Evolutionary conservation across 1,140 invertebrate genomes (phyloP).

Genomic region (Acromyrmex charruanus): DNA sequence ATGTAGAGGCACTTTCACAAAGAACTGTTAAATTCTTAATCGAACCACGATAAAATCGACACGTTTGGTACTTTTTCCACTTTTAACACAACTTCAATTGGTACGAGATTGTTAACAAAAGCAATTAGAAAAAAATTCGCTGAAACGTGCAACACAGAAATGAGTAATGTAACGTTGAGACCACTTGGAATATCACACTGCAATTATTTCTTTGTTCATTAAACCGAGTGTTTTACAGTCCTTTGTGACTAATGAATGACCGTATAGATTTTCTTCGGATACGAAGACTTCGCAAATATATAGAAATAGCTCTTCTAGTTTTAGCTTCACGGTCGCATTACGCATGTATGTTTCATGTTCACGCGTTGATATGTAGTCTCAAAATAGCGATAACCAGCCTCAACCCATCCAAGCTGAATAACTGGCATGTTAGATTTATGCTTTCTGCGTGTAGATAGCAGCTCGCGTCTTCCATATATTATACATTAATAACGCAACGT

Average conservation of each 20-base stretch:
- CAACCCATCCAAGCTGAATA: not conserved
- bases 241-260: constrained; percentile 6
- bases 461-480: not conserved
- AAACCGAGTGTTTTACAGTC: not conserved
- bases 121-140: not conserved
- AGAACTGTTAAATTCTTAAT: not conserved
- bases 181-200: not conserved
- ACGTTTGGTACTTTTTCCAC: not conserved
- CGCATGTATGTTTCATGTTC: not conserved
- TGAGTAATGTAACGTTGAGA: not conserved
- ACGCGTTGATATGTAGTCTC: not conserved
- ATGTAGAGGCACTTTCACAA: not conserved
- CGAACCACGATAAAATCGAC: not conserved
- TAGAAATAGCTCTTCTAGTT: constrained; percentile 13
- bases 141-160: not conserved
- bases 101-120: not conserved
- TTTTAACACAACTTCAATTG: not conserved
- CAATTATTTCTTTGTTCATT: constrained; percentile 16
- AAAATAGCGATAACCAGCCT: constrained; percentile 17
- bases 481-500: no score
- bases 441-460: not conserved
- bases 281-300: not conserved
- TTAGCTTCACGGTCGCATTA: constrained; percentile 25
- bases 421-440: not conserved
- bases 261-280: not conserved